Evolutionary conservation across 2,797 vertebrate species (phyloP).

Genomic region (Arctocebus calabarensis): DNA sequence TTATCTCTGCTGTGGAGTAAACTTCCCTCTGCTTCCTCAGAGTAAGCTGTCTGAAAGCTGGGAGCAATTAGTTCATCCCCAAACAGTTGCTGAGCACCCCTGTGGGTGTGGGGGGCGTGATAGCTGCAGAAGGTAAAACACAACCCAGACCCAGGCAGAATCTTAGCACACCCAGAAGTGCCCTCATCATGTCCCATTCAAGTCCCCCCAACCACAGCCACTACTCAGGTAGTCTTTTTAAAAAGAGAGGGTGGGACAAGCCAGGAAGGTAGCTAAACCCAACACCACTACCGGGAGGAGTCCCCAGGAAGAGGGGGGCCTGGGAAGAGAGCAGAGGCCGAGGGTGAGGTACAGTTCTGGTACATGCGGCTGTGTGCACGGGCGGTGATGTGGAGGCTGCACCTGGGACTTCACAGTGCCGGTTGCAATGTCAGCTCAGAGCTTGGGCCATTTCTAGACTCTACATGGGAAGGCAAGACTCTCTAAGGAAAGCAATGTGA

Average conservation of each 20-base stretch:
- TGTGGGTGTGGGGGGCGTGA: fast-evolving
- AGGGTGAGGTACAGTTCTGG: not conserved
- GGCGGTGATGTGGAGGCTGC: fast-evolving
- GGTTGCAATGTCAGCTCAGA: fast-evolving
- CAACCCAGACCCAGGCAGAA: not conserved
- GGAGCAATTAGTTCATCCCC: not conserved
- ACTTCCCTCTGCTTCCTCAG: not conserved
- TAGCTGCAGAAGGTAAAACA: too few species aligned
- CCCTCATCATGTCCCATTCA: not conserved
- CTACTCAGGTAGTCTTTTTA: not conserved
- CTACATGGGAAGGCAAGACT: not conserved
- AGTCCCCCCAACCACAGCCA: not conserved
- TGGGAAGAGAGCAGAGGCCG: not conserved
- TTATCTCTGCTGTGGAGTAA: not conserved
- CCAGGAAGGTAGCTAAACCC: not conserved
- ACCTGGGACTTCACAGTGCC: fast-evolving
- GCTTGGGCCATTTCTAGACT: not conserved
- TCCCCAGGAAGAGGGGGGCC: not conserved
- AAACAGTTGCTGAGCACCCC: not conserved
- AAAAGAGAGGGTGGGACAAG: not conserved
- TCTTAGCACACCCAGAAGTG: not conserved
- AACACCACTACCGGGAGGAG: not conserved
- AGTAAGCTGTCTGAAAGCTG: constrained; percentile 1
- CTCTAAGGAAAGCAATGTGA: not conserved
- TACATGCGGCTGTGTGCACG: not conserved